These are phyloP conservation scores for Rhadina sibilatrix DNA, from an alignment of 2,113 vertebrate species.

Conservation along the genomic window DNA sequence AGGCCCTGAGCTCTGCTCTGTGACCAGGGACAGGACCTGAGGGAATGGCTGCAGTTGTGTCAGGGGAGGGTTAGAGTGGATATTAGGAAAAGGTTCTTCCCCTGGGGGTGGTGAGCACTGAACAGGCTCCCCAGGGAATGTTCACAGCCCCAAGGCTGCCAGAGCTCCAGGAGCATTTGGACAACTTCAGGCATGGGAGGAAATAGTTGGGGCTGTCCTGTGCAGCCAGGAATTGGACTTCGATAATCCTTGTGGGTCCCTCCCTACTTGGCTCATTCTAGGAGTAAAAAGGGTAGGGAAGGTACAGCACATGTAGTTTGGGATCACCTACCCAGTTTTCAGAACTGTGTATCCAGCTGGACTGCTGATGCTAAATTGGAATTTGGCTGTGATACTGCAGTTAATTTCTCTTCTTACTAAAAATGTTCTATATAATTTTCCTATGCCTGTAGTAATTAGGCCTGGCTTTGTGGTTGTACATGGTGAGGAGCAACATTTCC, in stretches of 20 bases:
- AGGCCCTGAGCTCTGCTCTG: not conserved
- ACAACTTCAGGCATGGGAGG: not conserved
- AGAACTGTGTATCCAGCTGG: not conserved
- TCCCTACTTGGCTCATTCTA: not conserved
- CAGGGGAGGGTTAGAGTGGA: not conserved
- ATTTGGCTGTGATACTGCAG: not conserved
- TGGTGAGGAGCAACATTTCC: not conserved
- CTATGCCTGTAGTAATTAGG: not conserved
- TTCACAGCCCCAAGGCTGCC: fast-evolving
- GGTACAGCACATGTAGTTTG: not conserved
- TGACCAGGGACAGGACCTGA: not conserved
- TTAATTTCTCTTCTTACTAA: not conserved
- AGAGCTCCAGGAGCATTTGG: not conserved
- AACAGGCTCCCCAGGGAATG: not conserved
- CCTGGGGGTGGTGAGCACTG: fast-evolving
- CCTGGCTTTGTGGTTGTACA: not conserved
- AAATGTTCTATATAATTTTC: not conserved
- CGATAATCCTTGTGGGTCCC: not conserved
- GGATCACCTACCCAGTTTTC: fast-evolving
- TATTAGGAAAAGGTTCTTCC: not conserved
- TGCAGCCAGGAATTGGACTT: not conserved
- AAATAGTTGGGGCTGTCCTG: not conserved
- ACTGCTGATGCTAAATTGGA: not conserved
- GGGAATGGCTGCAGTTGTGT: fast-evolving
- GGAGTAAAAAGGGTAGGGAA: not conserved